Evolutionary conservation across 2,113 vertebrate genomes (phyloP), one percentile per base, ranked within the genome.

Genomic region (Thamnaconus septentrionalis): DNA sequence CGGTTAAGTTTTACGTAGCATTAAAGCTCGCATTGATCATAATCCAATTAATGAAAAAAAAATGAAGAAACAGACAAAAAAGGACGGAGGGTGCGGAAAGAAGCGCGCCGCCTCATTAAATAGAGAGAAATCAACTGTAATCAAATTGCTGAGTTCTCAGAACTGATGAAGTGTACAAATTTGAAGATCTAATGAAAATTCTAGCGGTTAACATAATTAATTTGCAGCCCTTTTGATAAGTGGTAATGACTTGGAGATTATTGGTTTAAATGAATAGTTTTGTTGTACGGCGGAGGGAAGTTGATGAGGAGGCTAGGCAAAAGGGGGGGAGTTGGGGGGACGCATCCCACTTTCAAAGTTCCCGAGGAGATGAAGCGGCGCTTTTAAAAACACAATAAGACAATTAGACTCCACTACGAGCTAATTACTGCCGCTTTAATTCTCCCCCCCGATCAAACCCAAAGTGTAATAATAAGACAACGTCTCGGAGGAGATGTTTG

Each of bases 151-250:
- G 80, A 88, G 85, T 86, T 82, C 69, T 89, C 77, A 87, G 83
- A 90, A 90, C 80, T 81, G 87, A 90, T 88, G 88, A 88, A 88
- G 82, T 85, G 85, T 67, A 82, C 66, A 73, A 66, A 84, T 85
- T 85, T 86, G 83, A 87, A 87, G 82, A 90, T 90, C 87, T 91
- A 87, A 90, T 89, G 76, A 87, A 90, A 88, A 88, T 73, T 83
- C 61, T 69, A 73, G 69, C 74, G 73, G 87, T 92, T 88, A 86
- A 84, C 78, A 80, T 88, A 89, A 91, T 91, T 91, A 87, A 91
- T 92, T 90, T 86, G 76, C 73, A 54, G 75, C 75, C 76, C 76
- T 86, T 88, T 89, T 90, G 85, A 91, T 92, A 88, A 85, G 83
- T 85, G 84, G 78, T 84, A 90, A 89, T 86, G 85, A 89, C 90